phyloP scores from a whole-genome alignment of 1,140 invertebrate genomes.

The Chrysomallon squamiferum region DNA sequence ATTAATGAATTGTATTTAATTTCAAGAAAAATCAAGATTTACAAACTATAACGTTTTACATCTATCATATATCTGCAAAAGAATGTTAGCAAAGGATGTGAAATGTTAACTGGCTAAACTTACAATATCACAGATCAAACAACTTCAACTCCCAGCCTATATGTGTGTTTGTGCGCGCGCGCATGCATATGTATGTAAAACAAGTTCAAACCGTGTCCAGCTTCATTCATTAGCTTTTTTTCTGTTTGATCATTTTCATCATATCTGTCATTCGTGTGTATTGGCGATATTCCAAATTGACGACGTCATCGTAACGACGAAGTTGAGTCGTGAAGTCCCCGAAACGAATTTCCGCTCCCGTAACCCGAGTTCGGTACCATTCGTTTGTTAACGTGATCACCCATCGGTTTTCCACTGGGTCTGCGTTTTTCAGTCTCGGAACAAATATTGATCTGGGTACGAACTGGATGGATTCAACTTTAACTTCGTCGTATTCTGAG shows the following conservation, averaged over 20 bases:
- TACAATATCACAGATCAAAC: too few relatives aligned
- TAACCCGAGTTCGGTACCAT: not conserved
- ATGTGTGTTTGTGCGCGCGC: too few relatives aligned
- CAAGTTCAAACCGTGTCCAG: too few relatives aligned
- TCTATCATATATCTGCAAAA: too few relatives aligned
- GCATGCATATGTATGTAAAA: too few relatives aligned
- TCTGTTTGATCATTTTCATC: slow-evolving; percentile 2
- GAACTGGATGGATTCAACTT: slow-evolving; percentile 1
- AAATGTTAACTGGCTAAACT: too few relatives aligned
- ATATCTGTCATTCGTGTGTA: not conserved
- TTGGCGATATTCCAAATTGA: slow-evolving; percentile 3
- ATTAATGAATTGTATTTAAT: too few relatives aligned
- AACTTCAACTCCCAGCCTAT: too few relatives aligned
- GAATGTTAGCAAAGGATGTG: too few relatives aligned
- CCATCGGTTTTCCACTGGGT: slow-evolving; percentile 1
- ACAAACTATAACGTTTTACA: too few relatives aligned
- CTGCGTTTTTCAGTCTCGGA: not conserved
- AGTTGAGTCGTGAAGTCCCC: not conserved
- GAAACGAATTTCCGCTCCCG: not conserved
- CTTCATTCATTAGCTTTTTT: not conserved
- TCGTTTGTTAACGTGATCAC: not conserved
- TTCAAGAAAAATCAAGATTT: too few relatives aligned
- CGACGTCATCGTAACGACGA: slow-evolving; percentile 3
- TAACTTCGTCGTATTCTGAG: not conserved
- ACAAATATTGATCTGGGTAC: not conserved